phyloP scores from a whole-genome alignment of 30 jellyfish, hydroid and myxozoan species.

The Pseudorhiza aurosa region DNA sequence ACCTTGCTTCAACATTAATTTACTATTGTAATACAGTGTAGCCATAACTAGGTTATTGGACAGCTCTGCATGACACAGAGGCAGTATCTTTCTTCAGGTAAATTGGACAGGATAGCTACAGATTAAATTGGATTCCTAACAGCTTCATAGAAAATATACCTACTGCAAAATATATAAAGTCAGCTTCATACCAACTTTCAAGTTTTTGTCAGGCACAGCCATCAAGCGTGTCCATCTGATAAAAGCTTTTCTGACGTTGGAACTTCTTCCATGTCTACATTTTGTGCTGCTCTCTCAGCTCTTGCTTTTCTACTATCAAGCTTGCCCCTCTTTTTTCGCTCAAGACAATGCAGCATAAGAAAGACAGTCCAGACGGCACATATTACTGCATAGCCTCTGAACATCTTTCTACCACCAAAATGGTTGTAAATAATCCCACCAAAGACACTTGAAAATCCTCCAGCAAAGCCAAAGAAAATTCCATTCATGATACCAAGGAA shows the following conservation, averaged over 20 bases:
- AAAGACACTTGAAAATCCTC: constrained; percentile 51
- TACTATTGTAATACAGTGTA: no score
- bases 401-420: constrained; percentile 68
- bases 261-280: constrained; percentile 1
- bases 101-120: no score
- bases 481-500: constrained; percentile 65
- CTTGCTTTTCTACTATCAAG: constrained; percentile 36
- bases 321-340: constrained; percentile 27
- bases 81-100: no score
- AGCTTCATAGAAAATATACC: no score
- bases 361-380: constrained; percentile 61
- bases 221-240: constrained; percentile 1
- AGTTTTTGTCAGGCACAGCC: no score
- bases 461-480: constrained; percentile 63
- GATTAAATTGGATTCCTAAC: no score
- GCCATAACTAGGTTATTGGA: no score
- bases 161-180: no score
- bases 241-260: constrained; percentile 44
- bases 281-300: not conserved
- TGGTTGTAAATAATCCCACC: constrained; percentile 69
- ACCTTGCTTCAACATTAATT: no score
- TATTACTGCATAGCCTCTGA: constrained; percentile 42
- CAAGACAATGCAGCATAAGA: constrained; percentile 27
- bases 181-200: no score
- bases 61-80: no score